A percentile compares a stretch with the other conserved stretches of the same genome.
phyloP scores from a whole-genome alignment of 2,888 invertebrate species.

The Drosophila subquinaria region DNA sequence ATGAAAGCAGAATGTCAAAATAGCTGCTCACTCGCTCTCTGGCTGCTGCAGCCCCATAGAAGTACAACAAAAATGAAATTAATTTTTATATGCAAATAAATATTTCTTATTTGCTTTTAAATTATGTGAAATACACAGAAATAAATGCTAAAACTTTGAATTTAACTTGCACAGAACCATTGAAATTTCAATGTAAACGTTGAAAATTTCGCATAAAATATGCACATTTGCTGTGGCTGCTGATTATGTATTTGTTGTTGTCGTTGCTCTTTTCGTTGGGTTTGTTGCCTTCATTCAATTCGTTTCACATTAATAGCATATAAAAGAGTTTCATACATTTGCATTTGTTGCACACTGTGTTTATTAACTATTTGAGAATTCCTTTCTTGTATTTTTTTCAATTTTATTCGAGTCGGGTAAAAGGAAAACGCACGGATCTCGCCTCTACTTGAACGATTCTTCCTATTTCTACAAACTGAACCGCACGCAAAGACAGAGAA shows the following conservation, averaged over 20 bases:
- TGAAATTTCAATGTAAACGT: constrained; percentile 27
- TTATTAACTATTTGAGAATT: constrained; percentile 53
- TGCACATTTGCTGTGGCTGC: constrained; percentile 70
- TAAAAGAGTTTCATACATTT: constrained; percentile 48
- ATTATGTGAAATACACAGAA: constrained; percentile 23
- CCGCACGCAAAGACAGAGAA: constrained; percentile 81
- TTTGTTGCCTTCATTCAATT: constrained; percentile 47
- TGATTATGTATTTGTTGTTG: constrained; percentile 66
- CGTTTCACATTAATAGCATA: constrained; percentile 38
- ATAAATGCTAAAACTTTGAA: constrained; percentile 19
- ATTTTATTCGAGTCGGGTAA: constrained; percentile 70
- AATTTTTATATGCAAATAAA: constrained; percentile 66
- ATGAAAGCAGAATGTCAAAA: constrained; percentile 80
- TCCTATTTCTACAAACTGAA: constrained; percentile 71
- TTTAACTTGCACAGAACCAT: constrained; percentile 10
- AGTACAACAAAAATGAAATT: constrained; percentile 67
- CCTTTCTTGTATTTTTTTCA: constrained; percentile 57
- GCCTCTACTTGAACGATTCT: constrained; percentile 70
- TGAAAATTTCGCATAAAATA: constrained; percentile 62
- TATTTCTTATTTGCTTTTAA: constrained; percentile 45
- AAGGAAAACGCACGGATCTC: constrained; percentile 71
- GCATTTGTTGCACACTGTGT: constrained; percentile 53
- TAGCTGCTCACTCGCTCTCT: constrained; percentile 56
- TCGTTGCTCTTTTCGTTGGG: constrained; percentile 45
- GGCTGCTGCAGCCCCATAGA: constrained; percentile 66